Base-by-base conservation (phyloP, 2,888 invertebrate genomes). In the Nemotelus pantherinus region DNA sequence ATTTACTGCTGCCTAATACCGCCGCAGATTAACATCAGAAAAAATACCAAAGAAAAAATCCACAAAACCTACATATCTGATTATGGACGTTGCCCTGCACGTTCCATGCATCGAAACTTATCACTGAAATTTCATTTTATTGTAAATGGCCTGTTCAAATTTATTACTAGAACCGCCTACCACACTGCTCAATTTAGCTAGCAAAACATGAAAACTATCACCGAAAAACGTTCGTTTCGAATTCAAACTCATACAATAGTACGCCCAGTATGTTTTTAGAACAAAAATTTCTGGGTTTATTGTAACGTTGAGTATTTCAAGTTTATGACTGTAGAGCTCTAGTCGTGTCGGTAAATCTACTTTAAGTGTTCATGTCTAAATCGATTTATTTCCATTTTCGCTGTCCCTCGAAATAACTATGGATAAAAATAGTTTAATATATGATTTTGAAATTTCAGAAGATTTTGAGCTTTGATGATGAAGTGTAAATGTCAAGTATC, bases 361-460 rank as follows among this genome's bases (percentile, higher is more conserved):
- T 43, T 43, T 41, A 63, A 10, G 43, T 63, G 63, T 2, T 25
- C 63, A 5, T 63, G 63, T 63, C 3, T 43, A 63, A 39, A 25
- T 25, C 4, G 5, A 63, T 63, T 63, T 65, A 65, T 39, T 65
- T 10, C 47, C 45, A 65, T 25, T 65, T 47, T 47, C 48, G n/a
- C 25, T 25, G 25, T 25, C 25, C 25, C 25, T 25, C 25, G 25
- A 25, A 25, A 0, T 25, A 3, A 63, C 43, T 63, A 6, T 6
- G 41, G 53, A 39, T 39, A 63, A 43, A 39, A 39, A 63, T 63
- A 43, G 41, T 63, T 63, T 39, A 63, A 41, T 43, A 4, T 63
- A 1, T 3, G 63, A 10, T 9, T 6, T 10, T 53, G 53, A 53
- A 53, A 53, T 10, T 53, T 53, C 10, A 53, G 6, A 9, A 10